A percentile compares a stretch with the other conserved stretches of the same genome.
Conservation (phyloP, 2,797 vertebrate species). For the Margarornis squamiger region DNA sequence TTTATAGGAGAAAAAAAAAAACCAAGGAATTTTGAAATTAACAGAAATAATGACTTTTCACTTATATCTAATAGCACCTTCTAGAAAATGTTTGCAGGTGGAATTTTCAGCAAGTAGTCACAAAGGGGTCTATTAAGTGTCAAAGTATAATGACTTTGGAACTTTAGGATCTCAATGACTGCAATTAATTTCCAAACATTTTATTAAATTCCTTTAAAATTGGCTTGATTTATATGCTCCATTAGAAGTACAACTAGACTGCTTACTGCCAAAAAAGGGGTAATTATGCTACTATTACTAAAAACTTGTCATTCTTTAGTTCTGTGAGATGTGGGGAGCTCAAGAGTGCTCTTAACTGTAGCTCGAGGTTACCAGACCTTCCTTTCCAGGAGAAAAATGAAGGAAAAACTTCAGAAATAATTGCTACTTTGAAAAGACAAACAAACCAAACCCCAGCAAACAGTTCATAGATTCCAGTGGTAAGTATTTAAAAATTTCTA, state of each 20-base stretch:
- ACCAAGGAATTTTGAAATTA: not conserved
- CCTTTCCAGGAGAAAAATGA: not conserved
- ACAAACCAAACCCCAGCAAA: not conserved
- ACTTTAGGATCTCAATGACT: not conserved
- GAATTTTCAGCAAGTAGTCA: not conserved
- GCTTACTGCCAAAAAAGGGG: not conserved
- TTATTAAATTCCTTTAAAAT: not conserved
- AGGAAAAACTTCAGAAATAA: not conserved
- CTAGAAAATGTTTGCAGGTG: not conserved
- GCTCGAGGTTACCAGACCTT: not conserved
- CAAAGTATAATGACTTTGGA: not conserved
- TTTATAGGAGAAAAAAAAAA: not conserved
- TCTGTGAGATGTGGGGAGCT: not conserved
- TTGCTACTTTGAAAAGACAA: not conserved
- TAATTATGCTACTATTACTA: not conserved
- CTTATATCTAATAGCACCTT: not conserved
- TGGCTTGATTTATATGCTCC: not conserved
- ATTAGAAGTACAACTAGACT: not conserved
- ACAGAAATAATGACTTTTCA: not conserved
- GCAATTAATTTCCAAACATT: not conserved
- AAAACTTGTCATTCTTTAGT: not conserved
- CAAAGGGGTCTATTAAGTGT: not conserved
- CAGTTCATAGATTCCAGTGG: not conserved
- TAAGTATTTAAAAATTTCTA: constrained; percentile 29
- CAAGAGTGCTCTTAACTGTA: not conserved